These are phyloP conservation scores for Eupithecia dodoneata DNA, from an alignment of 2,888 invertebrate species.

Conservation along the genomic window DNA sequence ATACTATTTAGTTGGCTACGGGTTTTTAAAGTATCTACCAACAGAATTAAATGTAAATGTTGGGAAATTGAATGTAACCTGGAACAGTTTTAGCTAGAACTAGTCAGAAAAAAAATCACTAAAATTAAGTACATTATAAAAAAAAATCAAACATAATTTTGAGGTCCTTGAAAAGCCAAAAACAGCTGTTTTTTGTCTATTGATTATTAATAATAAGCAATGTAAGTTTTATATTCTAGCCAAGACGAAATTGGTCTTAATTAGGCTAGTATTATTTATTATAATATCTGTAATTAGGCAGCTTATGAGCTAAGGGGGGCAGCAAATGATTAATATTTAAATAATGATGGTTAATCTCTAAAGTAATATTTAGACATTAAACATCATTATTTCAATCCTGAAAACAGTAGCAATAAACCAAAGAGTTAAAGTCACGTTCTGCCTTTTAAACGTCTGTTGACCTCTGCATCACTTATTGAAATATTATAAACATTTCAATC, in stretches of 20 bases:
- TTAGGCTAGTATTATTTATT: too few species aligned
- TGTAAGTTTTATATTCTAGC: background rate
- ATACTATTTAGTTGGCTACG: background rate
- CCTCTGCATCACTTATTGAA: conserved; percentile 20
- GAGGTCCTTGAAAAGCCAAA: background rate
- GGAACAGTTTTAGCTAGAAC: background rate
- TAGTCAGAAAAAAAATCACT: background rate
- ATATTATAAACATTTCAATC: conserved; percentile 29
- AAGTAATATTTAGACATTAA: too few species aligned
- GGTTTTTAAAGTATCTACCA: background rate
- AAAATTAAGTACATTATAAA: background rate
- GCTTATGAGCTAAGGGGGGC: too few species aligned
- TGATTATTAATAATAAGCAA: background rate
- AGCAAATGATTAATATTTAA: too few species aligned
- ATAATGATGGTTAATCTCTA: too few species aligned
- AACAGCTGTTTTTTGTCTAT: background rate
- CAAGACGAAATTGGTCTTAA: background rate
- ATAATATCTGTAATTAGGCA: too few species aligned
- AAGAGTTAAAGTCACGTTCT: conserved; percentile 14
- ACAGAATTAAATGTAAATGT: background rate
- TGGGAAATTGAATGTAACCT: background rate
- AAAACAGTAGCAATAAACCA: background rate
- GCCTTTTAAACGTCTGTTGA: conserved; percentile 17
- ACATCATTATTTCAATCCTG: background rate
- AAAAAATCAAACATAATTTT: background rate